A percentile compares a stretch with the other conserved stretches of the same genome.
These are phyloP conservation scores for Stenurella melanura DNA, from an alignment of 2,888 invertebrate genomes.

Conservation along the genomic window DNA sequence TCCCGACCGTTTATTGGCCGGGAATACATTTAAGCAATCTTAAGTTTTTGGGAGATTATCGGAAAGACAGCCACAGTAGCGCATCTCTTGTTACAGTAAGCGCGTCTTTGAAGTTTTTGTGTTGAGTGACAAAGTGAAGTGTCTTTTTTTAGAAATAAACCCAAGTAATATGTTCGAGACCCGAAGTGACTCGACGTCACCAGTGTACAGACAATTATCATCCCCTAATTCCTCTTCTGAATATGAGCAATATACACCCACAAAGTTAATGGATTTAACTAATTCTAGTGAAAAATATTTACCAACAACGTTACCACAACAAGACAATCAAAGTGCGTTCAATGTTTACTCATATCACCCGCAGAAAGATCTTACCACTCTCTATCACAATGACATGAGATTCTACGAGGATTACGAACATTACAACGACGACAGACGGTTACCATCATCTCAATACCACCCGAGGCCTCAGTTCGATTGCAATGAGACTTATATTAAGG, in stretches of 20 bases:
- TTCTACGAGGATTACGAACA: conserved; percentile 57
- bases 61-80: conserved; percentile 54
- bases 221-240: conserved; percentile 61
- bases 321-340: conserved; percentile 41
- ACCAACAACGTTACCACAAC: conserved; percentile 56
- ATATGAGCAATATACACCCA: conserved; percentile 67
- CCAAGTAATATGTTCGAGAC: conserved; percentile 65
- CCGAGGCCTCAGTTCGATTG: conserved; percentile 59
- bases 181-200: conserved; percentile 68
- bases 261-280: conserved; percentile 71
- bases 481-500: conserved; percentile 65
- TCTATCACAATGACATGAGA: conserved; percentile 52
- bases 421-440: conserved; percentile 55
- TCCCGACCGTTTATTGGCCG: conserved; percentile 56
- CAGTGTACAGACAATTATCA: conserved; percentile 63
- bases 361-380: conserved; percentile 41
- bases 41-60: conserved; percentile 60
- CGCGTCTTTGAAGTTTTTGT: conserved; percentile 41
- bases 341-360: conserved; percentile 32
- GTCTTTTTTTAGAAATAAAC: conserved; percentile 28
- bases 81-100: conserved; percentile 47
- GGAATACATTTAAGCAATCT: conserved; percentile 57
- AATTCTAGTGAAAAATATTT: conserved; percentile 68
- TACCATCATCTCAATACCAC: conserved; percentile 56
- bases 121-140: conserved; percentile 46